Evolutionary conservation across 2,888 invertebrate genomes (phyloP).

Genomic region (Lycaena phlaeas): DNA sequence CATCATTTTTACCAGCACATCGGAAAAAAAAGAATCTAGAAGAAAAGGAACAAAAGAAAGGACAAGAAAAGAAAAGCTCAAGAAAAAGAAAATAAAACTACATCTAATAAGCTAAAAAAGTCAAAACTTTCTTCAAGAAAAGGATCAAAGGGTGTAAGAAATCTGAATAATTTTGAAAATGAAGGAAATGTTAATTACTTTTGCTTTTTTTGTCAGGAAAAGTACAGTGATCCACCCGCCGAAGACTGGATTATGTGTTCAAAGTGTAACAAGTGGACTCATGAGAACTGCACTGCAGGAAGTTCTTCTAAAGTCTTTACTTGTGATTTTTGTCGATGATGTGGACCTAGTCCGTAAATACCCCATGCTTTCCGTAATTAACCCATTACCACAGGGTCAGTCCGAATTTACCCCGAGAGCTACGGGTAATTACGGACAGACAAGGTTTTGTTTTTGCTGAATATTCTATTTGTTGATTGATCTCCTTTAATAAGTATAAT

Average conservation of each 20-base stretch:
- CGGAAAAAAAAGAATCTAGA: slow-evolving; percentile 11
- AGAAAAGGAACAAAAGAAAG: slow-evolving; percentile 10
- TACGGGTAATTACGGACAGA: slow-evolving; percentile 9
- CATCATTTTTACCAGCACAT: slow-evolving; percentile 9
- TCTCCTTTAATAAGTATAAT: too few relatives aligned
- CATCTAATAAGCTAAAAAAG: slow-evolving; percentile 7
- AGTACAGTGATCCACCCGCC: slow-evolving; percentile 3
- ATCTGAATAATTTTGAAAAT: slow-evolving; percentile 11
- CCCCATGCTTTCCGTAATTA: slow-evolving; percentile 14
- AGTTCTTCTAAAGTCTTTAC: slow-evolving; percentile 8
- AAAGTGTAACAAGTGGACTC: slow-evolving; percentile 4
- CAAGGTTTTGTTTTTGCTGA: neutral
- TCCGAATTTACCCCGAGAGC: slow-evolving; percentile 9
- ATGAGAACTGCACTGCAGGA: slow-evolving; percentile 12
- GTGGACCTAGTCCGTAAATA: slow-evolving; percentile 13
- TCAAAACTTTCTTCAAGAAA: slow-evolving; percentile 9
- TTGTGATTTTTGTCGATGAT: slow-evolving; percentile 12
- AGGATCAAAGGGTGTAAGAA: slow-evolving; percentile 11
- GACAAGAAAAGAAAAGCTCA: neutral
- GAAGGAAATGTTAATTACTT: slow-evolving; percentile 11
- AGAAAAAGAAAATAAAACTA: neutral
- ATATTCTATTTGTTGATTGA: too few relatives aligned
- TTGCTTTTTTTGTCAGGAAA: slow-evolving; percentile 12
- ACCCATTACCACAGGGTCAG: slow-evolving; percentile 10
- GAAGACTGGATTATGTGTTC: slow-evolving; percentile 8